These are phyloP conservation scores for Diadema setosum DNA, from an alignment of 35 echinoderm and acorn worm genomes.

Conservation along the genomic window DNA sequence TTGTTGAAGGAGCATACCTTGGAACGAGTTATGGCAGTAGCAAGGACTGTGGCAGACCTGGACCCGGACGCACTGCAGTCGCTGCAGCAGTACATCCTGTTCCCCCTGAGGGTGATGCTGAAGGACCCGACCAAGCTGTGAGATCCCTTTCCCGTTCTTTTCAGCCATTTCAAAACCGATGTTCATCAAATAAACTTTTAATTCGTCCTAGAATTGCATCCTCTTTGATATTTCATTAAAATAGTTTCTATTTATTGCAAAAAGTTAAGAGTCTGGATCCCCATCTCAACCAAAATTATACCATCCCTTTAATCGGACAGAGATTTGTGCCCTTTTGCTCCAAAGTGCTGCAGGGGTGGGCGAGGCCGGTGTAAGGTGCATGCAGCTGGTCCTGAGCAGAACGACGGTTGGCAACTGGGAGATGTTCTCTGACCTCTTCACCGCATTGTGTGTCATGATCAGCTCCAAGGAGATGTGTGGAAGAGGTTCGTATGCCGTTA, in stretches of 20 bases:
- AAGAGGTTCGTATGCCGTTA: slow-evolving; percentile 5
- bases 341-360: not conserved
- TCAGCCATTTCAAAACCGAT: no score
- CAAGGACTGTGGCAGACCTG: not conserved
- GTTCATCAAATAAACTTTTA: no score
- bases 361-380: slow-evolving; percentile 29
- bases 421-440: slow-evolving; percentile 81
- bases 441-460: slow-evolving; percentile 48
- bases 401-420: slow-evolving; percentile 43
- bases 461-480: slow-evolving; percentile 33
- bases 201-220: no score
- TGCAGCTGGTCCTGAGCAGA: slow-evolving; percentile 6
- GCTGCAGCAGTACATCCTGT: slow-evolving; percentile 72
- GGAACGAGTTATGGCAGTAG: slow-evolving; percentile 3
- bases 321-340: not conserved
- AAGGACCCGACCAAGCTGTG: slow-evolving; percentile 36
- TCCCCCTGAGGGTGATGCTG: slow-evolving; percentile 60
- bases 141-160: not conserved
- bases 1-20: slow-evolving; percentile 50
- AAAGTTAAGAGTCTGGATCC: not conserved
- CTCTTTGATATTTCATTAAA: no score
- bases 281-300: not conserved
- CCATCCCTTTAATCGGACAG: not conserved
- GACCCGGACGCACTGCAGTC: slow-evolving; percentile 8
- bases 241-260: no score